Conservation (phyloP, 2,797 vertebrate genomes). For the Masticophis lateralis region DNA sequence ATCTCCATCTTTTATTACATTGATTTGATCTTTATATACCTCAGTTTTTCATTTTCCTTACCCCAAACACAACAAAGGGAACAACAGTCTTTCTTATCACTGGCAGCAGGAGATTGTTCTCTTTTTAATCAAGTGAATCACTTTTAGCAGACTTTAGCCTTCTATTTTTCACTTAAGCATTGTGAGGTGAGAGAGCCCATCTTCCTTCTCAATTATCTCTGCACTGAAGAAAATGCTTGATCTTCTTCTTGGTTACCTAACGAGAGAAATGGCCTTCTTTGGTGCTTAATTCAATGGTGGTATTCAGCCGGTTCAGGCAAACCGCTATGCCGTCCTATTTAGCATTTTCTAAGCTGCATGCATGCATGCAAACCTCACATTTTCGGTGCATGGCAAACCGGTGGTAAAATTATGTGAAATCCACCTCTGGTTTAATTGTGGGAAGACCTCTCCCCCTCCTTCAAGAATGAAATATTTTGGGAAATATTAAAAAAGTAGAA, state of each 20-base stretch:
- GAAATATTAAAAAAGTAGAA: no score
- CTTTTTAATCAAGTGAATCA: conserved; percentile 22
- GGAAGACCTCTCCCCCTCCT: no score
- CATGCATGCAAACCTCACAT: no score
- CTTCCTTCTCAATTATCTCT: conserved; percentile 18
- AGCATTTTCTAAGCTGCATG: no score
- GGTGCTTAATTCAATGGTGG: not conserved
- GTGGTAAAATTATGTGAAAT: no score
- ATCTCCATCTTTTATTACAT: not conserved
- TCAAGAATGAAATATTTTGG: no score
- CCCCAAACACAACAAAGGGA: not conserved
- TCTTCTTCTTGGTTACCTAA: conserved; percentile 6
- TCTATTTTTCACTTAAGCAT: not conserved
- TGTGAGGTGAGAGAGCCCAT: not conserved
- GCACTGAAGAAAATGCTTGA: not conserved
- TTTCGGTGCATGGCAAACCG: no score
- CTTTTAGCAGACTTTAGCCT: conserved; percentile 5
- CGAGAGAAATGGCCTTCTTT: not conserved
- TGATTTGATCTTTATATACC: not conserved
- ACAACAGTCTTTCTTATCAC: not conserved
- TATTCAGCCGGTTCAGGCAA: no score
- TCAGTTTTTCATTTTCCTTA: not conserved
- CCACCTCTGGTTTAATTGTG: not conserved
- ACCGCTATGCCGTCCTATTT: no score
- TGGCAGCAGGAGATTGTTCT: not conserved